These are phyloP conservation scores for Acanthacorydalis orientalis DNA, from an alignment of 2,888 invertebrate genomes.

Conservation along the genomic window DNA sequence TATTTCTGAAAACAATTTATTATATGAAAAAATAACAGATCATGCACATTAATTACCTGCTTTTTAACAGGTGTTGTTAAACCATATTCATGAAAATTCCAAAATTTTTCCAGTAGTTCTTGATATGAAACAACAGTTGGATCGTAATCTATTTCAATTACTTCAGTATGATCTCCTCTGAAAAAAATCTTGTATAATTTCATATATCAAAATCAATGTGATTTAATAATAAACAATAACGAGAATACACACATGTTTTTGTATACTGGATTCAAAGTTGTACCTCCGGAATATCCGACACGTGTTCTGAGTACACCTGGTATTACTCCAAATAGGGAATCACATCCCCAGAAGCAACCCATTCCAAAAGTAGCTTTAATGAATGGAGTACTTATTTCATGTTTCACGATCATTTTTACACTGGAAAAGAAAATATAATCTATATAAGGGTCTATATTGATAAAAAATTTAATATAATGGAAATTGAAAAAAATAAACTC, in stretches of 20 bases:
- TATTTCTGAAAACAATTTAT: too few relatives aligned
- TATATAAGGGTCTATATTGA: too few relatives aligned
- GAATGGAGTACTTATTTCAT: constrained; percentile 43
- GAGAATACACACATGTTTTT: constrained; percentile 54
- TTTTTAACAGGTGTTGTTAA: constrained; percentile 61
- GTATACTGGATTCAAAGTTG: constrained; percentile 64
- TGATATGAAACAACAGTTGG: constrained; percentile 58
- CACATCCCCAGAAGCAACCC: constrained; percentile 90
- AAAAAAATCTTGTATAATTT: constrained; percentile 16
- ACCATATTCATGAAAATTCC: constrained; percentile 86
- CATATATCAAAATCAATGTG: background rate
- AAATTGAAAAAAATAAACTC: too few relatives aligned
- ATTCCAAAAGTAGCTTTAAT: constrained; percentile 78
- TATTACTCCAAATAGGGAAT: constrained; percentile 63
- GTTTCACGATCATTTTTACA: constrained; percentile 14
- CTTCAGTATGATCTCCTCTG: constrained; percentile 90
- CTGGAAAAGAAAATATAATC: too few relatives aligned
- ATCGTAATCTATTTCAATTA: constrained; percentile 81
- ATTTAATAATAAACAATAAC: background rate
- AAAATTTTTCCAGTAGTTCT: constrained; percentile 68
- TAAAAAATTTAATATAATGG: too few relatives aligned
- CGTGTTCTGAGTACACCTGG: constrained; percentile 70
- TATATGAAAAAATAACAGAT: too few relatives aligned
- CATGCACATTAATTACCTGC: constrained; percentile 53
- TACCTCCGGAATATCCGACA: constrained; percentile 87